Evolutionary conservation across 37 sponge, comb jelly and placozoan species (phyloP).

Genomic region (Tethya wilhelma): DNA sequence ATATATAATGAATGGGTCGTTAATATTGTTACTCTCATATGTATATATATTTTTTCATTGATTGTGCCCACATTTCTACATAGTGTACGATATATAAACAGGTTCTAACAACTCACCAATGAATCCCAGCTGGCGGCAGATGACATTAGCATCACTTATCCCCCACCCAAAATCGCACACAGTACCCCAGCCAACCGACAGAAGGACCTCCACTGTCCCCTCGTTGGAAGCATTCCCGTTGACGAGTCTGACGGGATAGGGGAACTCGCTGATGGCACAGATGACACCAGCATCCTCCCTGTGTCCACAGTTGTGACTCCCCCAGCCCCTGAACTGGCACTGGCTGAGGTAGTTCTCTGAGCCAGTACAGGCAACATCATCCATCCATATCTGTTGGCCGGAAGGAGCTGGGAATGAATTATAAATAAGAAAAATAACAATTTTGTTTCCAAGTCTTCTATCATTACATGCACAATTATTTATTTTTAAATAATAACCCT

Average conservation of each 20-base stretch:
- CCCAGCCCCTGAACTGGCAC: conserved; percentile 22
- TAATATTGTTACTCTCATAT: too few relatives aligned
- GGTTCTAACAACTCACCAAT: conserved; percentile 25
- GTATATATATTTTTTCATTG: too few relatives aligned
- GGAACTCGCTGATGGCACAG: conserved; percentile 33
- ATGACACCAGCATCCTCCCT: conserved; percentile 53
- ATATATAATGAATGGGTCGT: too few relatives aligned
- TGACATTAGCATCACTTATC: conserved; percentile 31
- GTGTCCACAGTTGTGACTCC: conserved; percentile 32
- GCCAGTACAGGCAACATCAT: conserved; percentile 40
- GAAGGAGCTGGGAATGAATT: not conserved
- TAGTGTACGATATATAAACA: too few relatives aligned
- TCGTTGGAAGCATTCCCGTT: conserved; percentile 32
- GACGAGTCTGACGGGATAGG: conserved; percentile 31
- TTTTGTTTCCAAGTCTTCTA: too few relatives aligned
- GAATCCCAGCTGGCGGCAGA: conserved; percentile 61
- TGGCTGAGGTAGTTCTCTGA: conserved; percentile 28
- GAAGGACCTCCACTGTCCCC: conserved; percentile 47
- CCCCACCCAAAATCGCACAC: conserved; percentile 41
- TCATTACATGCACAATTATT: conserved; percentile 27
- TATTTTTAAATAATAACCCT: too few relatives aligned
- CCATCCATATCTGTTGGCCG: conserved; percentile 42
- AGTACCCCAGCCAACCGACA: conserved; percentile 31
- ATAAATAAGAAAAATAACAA: not conserved
- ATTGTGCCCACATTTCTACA: too few relatives aligned